A percentile compares a stretch with the other conserved stretches of the same genome.
These are phyloP conservation scores for Oryzias celebensis DNA, from an alignment of 2,113 vertebrate genomes.

Conservation along the genomic window DNA sequence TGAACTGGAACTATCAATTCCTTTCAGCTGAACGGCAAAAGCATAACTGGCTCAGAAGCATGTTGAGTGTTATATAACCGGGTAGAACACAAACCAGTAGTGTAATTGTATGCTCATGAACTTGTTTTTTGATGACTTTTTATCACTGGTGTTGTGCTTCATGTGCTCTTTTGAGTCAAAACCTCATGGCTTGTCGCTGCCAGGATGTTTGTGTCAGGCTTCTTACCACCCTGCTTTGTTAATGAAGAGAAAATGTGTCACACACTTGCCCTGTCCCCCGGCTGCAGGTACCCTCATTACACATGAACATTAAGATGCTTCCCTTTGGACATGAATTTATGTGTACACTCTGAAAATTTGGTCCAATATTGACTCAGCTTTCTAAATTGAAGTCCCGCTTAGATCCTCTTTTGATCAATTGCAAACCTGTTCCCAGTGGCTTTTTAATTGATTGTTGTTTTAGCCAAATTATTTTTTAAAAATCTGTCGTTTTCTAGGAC, in stretches of 20 bases:
- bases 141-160: conserved; percentile 1
- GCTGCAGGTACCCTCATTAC: conserved; percentile 39
- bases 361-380: too few relatives aligned
- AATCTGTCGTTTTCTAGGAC: too few relatives aligned
- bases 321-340: too few relatives aligned
- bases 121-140: conserved; percentile 6
- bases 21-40: conserved; percentile 46
- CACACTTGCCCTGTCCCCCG: conserved; percentile 32
- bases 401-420: too few relatives aligned
- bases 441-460: too few relatives aligned
- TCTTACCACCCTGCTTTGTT: conserved; percentile 29
- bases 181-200: conserved; percentile 17
- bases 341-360: too few relatives aligned
- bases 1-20: conserved; percentile 53
- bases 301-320: conserved; percentile 19
- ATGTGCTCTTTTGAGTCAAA: conserved; percentile 27
- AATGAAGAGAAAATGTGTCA: conserved; percentile 33
- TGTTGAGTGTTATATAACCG: conserved; percentile 49
- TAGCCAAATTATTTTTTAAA: too few relatives aligned
- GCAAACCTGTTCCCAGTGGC: too few relatives aligned
- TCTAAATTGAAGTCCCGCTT: not conserved
- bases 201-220: conserved; percentile 30
- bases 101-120: conserved; percentile 22
- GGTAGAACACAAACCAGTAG: conserved; percentile 32
- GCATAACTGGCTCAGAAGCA: conserved; percentile 51